These are phyloP conservation scores for Scaeva pyrastri DNA, from an alignment of 2,888 invertebrate species.

Conservation along the genomic window DNA sequence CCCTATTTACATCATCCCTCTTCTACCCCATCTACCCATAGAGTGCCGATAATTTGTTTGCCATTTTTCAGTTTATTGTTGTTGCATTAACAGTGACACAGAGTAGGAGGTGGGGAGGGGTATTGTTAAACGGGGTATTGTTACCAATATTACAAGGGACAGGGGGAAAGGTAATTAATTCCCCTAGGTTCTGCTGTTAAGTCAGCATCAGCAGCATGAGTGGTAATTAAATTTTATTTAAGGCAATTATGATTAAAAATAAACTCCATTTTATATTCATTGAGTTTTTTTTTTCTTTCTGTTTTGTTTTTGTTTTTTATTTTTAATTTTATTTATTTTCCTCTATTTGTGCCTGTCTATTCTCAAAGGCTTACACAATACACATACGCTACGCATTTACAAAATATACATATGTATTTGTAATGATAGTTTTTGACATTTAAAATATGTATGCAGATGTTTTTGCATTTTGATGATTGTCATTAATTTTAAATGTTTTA, in stretches of 20 bases:
- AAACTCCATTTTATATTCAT: slow-evolving; percentile 47
- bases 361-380: slow-evolving; percentile 47
- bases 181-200: slow-evolving; percentile 54
- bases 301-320: not conserved
- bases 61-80: slow-evolving; percentile 11
- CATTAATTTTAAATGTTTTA: slow-evolving; percentile 51
- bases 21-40: not conserved
- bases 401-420: too few relatives aligned
- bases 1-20: not conserved
- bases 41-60: slow-evolving; percentile 7
- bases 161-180: slow-evolving; percentile 60
- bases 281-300: not conserved
- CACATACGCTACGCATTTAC: not conserved
- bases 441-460: slow-evolving; percentile 52
- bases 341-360: slow-evolving; percentile 10
- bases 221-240: slow-evolving; percentile 68
- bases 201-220: slow-evolving; percentile 33
- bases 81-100: not conserved
- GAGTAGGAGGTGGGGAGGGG: too few relatives aligned
- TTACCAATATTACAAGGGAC: not conserved
- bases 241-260: slow-evolving; percentile 68
- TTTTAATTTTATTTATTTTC: slow-evolving; percentile 4
- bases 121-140: slow-evolving; percentile 30
- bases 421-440: slow-evolving; percentile 61
- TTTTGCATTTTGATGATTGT: slow-evolving; percentile 65